Evolutionary conservation across 1,140 invertebrate genomes (phyloP), one percentile per base, ranked within the genome.

Genomic region (Zophobas morio): DNA sequence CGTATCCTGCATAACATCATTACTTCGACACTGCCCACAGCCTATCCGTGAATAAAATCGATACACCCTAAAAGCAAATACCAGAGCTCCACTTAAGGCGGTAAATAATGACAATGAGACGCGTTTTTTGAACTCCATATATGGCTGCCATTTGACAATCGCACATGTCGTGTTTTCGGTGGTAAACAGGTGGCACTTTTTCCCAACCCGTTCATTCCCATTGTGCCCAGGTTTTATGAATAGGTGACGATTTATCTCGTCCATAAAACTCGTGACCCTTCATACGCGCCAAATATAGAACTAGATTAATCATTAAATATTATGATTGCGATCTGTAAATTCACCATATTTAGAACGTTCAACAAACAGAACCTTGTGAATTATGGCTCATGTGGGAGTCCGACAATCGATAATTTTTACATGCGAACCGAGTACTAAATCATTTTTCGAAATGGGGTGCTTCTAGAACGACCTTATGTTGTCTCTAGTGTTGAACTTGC

Each of bases 281-380:
- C 49, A 2, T 20, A 51, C 20, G n/a, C 20, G 49, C 54, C 34
- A 2, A 57, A 57, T 33, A 66, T 42, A 66, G n/a, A 40, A 46
- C 36, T 3, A 32, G 37, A 66, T 66, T 40, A 66, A 66, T 66
- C 20, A 66, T 66, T 66, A 66, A 66, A 66, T 66, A 66, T 66
- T 66, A 66, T 42, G 39, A 66, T 66, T 66, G 60, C 40, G 36
- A 63, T 63, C 57, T 39, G 57, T 37, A 37, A 63, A 39, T 39
- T 37, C 57, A 63, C 5, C 35, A n/a, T 39, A 39, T 63, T 39
- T 37, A 42, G 60, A 66, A 20, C 32, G 8, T 34, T 66, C 6
- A 40, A 40, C 33, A 57, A 57, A 57, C 35, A 57, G 54, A 57
- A 57, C 54, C 54, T 57, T 57, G 57, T 63, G 60, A 66, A 66